Evolutionary conservation across 64 coral and sea anemone genomes (phyloP).

Genomic region (Astreopora myriophthalma): DNA sequence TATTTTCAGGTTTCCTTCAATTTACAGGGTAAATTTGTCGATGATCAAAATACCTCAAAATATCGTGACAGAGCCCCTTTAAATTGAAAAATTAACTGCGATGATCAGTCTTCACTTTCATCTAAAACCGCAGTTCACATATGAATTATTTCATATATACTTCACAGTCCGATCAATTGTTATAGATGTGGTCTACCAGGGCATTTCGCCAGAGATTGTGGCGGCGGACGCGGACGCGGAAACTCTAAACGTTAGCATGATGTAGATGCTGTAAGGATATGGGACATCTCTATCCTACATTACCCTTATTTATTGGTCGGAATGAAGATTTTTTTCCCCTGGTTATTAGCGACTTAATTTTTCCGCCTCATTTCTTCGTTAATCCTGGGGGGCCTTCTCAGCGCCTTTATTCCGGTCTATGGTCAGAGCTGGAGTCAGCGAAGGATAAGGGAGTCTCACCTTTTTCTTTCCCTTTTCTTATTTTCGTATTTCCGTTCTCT

Average conservation of each 20-base stretch:
- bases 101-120: no score
- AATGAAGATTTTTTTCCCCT: neutral
- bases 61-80: no score
- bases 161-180: neutral
- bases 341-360: neutral
- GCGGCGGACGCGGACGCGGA: neutral
- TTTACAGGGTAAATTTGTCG: no score
- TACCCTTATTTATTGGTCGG: neutral
- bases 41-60: no score
- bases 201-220: neutral
- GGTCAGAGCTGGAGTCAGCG: neutral
- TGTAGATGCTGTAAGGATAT: neutral
- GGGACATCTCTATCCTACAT: neutral
- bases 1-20: no score
- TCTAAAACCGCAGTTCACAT: no score
- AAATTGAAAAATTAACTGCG: no score
- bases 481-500: neutral
- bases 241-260: neutral
- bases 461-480: neutral
- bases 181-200: neutral
- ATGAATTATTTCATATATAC: no score
- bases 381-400: neutral
- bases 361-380: neutral
- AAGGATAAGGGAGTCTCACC: neutral
- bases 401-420: neutral